Evolutionary conservation across 2,888 invertebrate species (phyloP), one percentile per base, ranked within the genome.

Genomic region (Synanthedon myopaeformis): DNA sequence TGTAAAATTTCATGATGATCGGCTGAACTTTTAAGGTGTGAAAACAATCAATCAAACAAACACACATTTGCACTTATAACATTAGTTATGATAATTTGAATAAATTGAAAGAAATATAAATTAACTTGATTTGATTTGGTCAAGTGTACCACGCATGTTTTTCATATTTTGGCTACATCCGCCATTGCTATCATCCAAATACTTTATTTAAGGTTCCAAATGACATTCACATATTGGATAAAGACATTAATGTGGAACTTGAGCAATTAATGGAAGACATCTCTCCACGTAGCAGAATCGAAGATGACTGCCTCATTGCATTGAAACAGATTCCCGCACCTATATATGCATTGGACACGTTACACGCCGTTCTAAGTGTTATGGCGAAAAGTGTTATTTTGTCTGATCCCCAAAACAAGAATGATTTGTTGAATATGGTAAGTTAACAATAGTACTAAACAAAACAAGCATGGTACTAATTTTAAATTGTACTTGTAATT

Each of bases 301-400:
- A 65, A 5, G 79, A 81, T 28, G 80, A 82, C 48, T 65, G 69
- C 1, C 58, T 86, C 2, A 69, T 66, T 1, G 71, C 73, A 0
- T 57, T 88, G 51, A 69, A 71, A 51, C 88, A 88, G 63, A 55
- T 82, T 42, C 86, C 87, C 1, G 81, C 76, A 0, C 88, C 88
- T 0, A 53, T 82, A n/a, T 88, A 68, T 59, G 79, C 81, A 0
- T 63, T 88, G 28, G 82, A 88, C 12, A 70, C 78, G 0, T 54
- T 77, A 2, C 74, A 81, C 45, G 58, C 75, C 2, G 69, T 83
- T 2, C 61, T 84, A 11, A 70, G 78, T 11, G 66, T 71, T 2
- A 74, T 88, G 77, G 70, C 75, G 0, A 67, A 77, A 53, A 81
- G 74, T 61, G 61, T 82, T 1, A 60, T 70, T 0, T 56, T 70